Evolutionary conservation across 2,888 invertebrate species (phyloP), one percentile per base, ranked within the genome.

Genomic region (Carpatolechia fugitivella): DNA sequence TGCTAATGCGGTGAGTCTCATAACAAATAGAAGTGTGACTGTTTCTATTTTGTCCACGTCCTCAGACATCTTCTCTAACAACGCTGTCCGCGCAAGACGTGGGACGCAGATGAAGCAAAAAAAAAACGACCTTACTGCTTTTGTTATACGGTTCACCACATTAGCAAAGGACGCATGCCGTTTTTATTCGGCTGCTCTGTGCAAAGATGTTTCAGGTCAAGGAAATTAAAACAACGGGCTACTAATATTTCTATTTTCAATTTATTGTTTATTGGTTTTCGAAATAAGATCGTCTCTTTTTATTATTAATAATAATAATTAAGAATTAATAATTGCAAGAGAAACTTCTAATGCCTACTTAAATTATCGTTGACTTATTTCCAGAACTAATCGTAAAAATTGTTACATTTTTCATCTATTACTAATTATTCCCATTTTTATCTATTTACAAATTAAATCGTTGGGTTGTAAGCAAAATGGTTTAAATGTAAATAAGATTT

Each of bases 211-310:
- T n/a, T n/a, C n/a, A n/a, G n/a, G n/a, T n/a, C n/a, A n/a, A n/a
- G n/a, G n/a, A n/a, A 41, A 85, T 82, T 84, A 72, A 82, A 82
- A 84, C 83, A 76, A 78, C 68, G 60, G 58, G 63, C 74, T 82
- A 81, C 88, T 89, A 89, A 82, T 87, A 83, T 80, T 81, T 83
- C 86, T 88, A 88, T 88, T 83, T 83, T 82, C 82, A 82, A 78
- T 85, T 85, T 83, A 85, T 86, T 87, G 87, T 87, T 85, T 84
- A 86, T 85, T 85, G 78, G 81, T 85, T 85, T 85, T 78, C 75
- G 82, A 85, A 87, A 85, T 84, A 80, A 87, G 81, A 72, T 81
- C 78, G 80, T 76, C 67, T 76, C 71, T 69, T 82, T 88, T 81
- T 74, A 77, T 80, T 70, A 82, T 77, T 78, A 80, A 73, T 78